These are phyloP conservation scores for Sycophila sp. DNA, from an alignment of 1,140 invertebrate species.

Conservation along the genomic window DNA sequence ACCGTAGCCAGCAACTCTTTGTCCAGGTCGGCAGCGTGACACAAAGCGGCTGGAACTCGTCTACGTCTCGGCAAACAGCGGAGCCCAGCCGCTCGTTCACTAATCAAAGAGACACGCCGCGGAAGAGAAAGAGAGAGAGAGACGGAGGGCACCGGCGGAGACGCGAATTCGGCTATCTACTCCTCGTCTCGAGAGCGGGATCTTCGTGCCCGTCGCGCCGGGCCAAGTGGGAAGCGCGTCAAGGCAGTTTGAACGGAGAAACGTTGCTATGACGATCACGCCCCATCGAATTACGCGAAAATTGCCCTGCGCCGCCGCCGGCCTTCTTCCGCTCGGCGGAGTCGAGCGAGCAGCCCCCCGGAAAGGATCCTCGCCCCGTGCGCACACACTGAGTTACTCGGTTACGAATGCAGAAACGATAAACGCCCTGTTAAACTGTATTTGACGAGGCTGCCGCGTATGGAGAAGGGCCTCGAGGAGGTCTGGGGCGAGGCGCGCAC, in stretches of 20 bases:
- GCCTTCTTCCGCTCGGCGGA: conserved; percentile 39
- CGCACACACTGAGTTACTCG: conserved; percentile 36
- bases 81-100: neutral
- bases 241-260: conserved; percentile 35
- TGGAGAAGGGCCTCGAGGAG: too few relatives aligned
- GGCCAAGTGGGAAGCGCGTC: conserved; percentile 48
- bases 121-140: conserved; percentile 7
- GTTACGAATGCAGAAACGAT: conserved; percentile 55
- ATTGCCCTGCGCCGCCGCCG: conserved; percentile 58
- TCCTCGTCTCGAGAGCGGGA: too few relatives aligned
- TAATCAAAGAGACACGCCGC: conserved; percentile 21
- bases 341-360: too few relatives aligned
- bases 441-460: too few relatives aligned
- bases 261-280: conserved; percentile 66
- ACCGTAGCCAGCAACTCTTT: too few relatives aligned
- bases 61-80: too few relatives aligned
- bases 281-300: conserved; percentile 65
- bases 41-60: too few relatives aligned
- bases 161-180: conserved; percentile 21
- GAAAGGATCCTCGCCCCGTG: neutral
- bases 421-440: conserved; percentile 58
- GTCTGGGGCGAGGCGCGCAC: too few relatives aligned
- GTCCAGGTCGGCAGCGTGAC: too few relatives aligned
- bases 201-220: neutral
- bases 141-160: conserved; percentile 9